These are phyloP conservation scores for Aeoliscus strigatus DNA, from an alignment of 2,797 vertebrate genomes.

Conservation along the genomic window DNA sequence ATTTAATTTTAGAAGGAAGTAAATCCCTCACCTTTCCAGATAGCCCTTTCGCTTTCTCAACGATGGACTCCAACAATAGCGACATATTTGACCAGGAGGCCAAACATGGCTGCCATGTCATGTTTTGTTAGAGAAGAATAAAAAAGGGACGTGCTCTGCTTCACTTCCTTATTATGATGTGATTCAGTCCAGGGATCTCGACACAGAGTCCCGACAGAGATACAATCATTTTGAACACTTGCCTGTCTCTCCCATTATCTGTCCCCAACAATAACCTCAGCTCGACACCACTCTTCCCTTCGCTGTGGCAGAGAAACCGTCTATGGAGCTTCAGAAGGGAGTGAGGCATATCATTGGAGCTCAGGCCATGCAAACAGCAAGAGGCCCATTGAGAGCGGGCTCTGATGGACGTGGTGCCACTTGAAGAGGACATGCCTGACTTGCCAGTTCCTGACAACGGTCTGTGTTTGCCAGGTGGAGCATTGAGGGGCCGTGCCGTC, in stretches of 20 bases:
- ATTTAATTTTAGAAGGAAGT: no score
- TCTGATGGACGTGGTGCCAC: conserved; percentile 81
- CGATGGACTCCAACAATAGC: conserved; percentile 54
- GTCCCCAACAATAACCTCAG: conserved; percentile 64
- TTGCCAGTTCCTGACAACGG: conserved; percentile 88
- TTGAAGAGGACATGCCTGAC: conserved; percentile 88
- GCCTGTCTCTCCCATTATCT: conserved; percentile 64
- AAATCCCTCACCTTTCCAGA: conserved; percentile 13
- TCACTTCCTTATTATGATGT: conserved; percentile 79
- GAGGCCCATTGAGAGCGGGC: conserved; percentile 70
- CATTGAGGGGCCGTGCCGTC: conserved; percentile 79
- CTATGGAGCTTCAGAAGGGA: conserved; percentile 76
- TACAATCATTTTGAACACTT: conserved; percentile 78
- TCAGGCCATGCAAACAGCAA: conserved; percentile 74
- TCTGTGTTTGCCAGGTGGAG: conserved; percentile 84
- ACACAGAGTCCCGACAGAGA: conserved; percentile 78
- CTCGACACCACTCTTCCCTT: conserved; percentile 66
- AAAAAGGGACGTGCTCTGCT: conserved; percentile 62
- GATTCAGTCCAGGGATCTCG: conserved; percentile 72
- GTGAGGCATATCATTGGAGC: conserved; percentile 83
- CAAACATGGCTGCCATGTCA: conserved; percentile 66
- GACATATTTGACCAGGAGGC: conserved; percentile 62
- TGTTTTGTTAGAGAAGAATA: conserved; percentile 67
- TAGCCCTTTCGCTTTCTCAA: conserved; percentile 42
- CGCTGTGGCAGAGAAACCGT: conserved; percentile 69